Evolutionary conservation across 23 tunicate genomes (phyloP), one percentile per base, ranked within the genome.

Genomic region (Aplidium turbinatum): DNA sequence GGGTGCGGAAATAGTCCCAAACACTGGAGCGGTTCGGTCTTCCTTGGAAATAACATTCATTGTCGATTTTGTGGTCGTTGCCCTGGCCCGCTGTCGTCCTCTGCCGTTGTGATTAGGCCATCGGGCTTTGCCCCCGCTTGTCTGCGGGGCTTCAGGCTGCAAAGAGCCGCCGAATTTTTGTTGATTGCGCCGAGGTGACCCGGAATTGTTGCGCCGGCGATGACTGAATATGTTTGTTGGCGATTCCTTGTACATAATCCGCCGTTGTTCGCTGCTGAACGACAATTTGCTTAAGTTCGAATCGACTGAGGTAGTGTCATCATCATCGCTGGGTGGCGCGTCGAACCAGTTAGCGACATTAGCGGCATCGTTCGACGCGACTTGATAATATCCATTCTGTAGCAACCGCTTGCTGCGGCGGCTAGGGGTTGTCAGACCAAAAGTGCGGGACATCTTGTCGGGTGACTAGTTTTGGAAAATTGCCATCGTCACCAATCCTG

Each of bases 401-500:
- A 81, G 57, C 29, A 88, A 65, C n/a, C 96, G 73, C 67, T 62
- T 76, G 42, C 96, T 88, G 39, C 87, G 53, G 18, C 96, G 78
- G 23, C 63, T 65, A 9, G 87, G 87, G 0, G 82, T 24, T 2
- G 63, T 47, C n/a, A 61, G 20, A 46, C 64, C 77, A 39, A 23
- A 50, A 4, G 78, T 72, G 32, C 87, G 78, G n/a, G 87, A 81
- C 87, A 81, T 81, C n/a, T n/a, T n/a, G n/a, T n/a, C n/a, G n/a
- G n/a, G n/a, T n/a, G n/a, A n/a, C n/a, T n/a, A n/a, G n/a, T n/a
- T n/a, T n/a, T n/a, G n/a, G n/a, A n/a, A n/a, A n/a, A n/a, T n/a
- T n/a, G n/a, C n/a, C n/a, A n/a, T n/a, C n/a, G n/a, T n/a, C n/a
- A n/a, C n/a, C n/a, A n/a, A n/a, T n/a, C n/a, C n/a, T n/a, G n/a